Evolutionary conservation across 2,888 invertebrate species (phyloP).

Genomic region (Hirtodrosophila duncani): DNA sequence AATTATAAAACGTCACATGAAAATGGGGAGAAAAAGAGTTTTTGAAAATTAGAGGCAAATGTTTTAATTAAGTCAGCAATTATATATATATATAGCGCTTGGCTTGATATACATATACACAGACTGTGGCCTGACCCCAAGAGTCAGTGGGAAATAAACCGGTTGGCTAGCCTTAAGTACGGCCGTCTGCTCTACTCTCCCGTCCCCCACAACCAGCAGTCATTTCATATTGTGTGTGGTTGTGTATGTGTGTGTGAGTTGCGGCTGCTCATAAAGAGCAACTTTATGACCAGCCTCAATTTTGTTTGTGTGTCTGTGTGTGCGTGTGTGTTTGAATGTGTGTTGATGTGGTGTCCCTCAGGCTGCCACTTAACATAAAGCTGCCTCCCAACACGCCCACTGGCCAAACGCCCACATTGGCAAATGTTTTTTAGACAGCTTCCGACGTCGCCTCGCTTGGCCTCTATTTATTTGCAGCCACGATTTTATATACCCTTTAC

Average conservation of each 20-base stretch:
- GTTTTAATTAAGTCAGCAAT: conserved; percentile 61
- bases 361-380: conserved; percentile 13
- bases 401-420: conserved; percentile 10
- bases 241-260: conserved; percentile 19
- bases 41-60: conserved; percentile 29
- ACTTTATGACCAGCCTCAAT: conserved; percentile 65
- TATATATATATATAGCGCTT: conserved; percentile 45
- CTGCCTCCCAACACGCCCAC: conserved; percentile 12
- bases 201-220: neutral
- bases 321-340: conserved; percentile 33
- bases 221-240: conserved; percentile 3
- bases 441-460: conserved; percentile 42
- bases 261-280: conserved; percentile 40
- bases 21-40: conserved; percentile 1
- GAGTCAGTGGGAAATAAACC: conserved; percentile 21
- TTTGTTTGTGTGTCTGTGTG: conserved; percentile 31
- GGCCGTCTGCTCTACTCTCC: conserved; percentile 11
- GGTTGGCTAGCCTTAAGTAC: conserved; percentile 16
- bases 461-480: conserved; percentile 38
- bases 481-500: conserved; percentile 42
- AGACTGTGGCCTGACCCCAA: conserved; percentile 61
- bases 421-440: conserved; percentile 55
- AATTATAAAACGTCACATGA: no score
- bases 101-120: conserved; percentile 40
- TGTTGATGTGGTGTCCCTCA: conserved; percentile 27